Percentiles rank a stretch among this genome's conserved stretches.
Evolutionary conservation across 2,888 invertebrate species (phyloP).

Genomic region (Tricholauxania praeusta): DNA sequence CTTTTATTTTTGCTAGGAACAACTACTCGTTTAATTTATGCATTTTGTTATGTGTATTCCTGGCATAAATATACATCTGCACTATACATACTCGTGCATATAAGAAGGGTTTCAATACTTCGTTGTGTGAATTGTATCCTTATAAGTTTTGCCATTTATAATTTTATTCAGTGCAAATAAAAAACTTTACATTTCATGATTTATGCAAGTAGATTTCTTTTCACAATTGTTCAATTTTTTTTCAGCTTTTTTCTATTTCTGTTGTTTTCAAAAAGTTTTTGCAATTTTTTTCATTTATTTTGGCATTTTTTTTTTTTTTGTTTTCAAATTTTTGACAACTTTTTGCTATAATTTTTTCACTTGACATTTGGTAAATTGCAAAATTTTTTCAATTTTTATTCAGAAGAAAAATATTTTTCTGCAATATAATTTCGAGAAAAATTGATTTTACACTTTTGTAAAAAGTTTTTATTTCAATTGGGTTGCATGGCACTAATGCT

Average conservation of each 20-base stretch:
- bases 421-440: no score
- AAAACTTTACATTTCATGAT: slow-evolving; percentile 3
- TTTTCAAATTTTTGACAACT: neutral
- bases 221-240: neutral
- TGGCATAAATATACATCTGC: no score
- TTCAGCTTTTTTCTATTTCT: neutral
- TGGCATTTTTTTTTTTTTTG: neutral
- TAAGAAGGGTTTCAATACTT: no score
- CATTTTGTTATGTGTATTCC: no score
- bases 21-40: no score
- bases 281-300: neutral
- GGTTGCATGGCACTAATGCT: no score
- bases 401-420: no score
- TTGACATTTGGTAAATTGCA: neutral
- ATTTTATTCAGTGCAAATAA: neutral
- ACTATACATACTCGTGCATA: no score
- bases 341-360: neutral
- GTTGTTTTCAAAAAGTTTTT: slow-evolving; percentile 21
- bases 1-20: no score
- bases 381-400: no score
- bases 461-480: no score
- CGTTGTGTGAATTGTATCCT: neutral
- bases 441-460: no score
- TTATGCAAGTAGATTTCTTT: slow-evolving; percentile 11
- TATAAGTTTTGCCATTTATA: neutral